These are phyloP conservation scores for Seriola quinqueradiata DNA, from an alignment of 2,113 vertebrate species.

Conservation along the genomic window DNA sequence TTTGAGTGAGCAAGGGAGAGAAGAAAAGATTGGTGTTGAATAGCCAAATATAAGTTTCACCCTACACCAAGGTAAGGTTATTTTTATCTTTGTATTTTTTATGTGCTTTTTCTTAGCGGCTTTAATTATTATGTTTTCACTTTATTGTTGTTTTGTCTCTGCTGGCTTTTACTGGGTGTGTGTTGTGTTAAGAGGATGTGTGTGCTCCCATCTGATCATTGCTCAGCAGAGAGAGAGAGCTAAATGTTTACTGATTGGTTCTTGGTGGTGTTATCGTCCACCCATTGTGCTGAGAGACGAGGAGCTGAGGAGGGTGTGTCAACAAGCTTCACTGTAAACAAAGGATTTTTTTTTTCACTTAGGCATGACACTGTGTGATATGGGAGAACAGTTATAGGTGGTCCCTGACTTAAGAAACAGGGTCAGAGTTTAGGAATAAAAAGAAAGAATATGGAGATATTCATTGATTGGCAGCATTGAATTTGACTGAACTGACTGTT, in stretches of 20 bases:
- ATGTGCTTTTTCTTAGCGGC: background rate
- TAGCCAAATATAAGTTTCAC: conserved; percentile 25
- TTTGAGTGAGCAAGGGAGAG: conserved; percentile 50
- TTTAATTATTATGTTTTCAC: conserved; percentile 16
- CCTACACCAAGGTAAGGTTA: conserved; percentile 66
- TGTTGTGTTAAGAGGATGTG: conserved; percentile 21
- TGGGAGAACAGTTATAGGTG: background rate
- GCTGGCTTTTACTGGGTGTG: background rate
- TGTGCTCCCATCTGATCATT: conserved; percentile 29
- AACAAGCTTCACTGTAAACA: conserved; percentile 78
- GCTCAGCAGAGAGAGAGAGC: background rate
- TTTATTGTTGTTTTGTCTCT: conserved; percentile 14
- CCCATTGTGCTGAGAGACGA: conserved; percentile 69
- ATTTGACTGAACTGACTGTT: conserved; percentile 26
- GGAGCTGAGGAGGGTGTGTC: conserved; percentile 82
- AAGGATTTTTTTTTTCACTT: conserved; percentile 67
- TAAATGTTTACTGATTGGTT: conserved; percentile 64
- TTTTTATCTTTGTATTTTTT: background rate
- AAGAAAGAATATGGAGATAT: background rate
- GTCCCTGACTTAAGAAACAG: background rate
- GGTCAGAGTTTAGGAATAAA: background rate
- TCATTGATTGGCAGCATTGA: conserved; percentile 17
- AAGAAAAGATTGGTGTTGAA: conserved; percentile 33
- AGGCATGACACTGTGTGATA: background rate
- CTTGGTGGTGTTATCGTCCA: conserved; percentile 34